Evolutionary conservation across 2,797 vertebrate species (phyloP).

Genomic region (Neoniphon sammara): DNA sequence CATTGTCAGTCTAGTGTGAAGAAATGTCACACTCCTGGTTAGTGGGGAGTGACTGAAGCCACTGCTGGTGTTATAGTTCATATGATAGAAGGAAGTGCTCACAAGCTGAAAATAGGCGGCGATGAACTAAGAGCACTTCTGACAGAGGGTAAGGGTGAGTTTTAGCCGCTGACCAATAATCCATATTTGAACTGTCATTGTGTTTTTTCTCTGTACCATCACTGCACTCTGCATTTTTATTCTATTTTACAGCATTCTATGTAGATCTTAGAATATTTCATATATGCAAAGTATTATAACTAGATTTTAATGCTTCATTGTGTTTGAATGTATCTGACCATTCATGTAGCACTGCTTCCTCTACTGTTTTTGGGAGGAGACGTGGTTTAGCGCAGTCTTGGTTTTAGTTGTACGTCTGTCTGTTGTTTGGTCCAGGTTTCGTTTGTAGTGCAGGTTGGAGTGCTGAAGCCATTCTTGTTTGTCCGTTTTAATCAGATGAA

Average conservation of each 20-base stretch:
- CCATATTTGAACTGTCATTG: background rate
- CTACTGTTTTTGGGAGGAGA: background rate
- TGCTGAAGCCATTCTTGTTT: constrained; percentile 4
- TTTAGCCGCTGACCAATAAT: constrained; percentile 25
- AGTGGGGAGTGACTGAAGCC: constrained; percentile 40
- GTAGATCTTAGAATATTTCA: background rate
- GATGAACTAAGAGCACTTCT: constrained; percentile 50
- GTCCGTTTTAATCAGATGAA: background rate
- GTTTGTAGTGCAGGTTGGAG: background rate
- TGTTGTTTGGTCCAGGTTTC: background rate
- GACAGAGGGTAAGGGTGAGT: constrained; percentile 55
- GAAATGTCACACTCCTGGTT: constrained; percentile 53
- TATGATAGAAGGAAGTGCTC: constrained; percentile 81
- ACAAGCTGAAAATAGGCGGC: constrained; percentile 76
- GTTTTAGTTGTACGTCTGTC: constrained; percentile 12
- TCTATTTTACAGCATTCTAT: background rate
- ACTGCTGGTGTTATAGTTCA: constrained; percentile 58
- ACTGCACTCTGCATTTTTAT: background rate
- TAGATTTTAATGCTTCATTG: background rate
- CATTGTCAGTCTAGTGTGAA: constrained; percentile 33
- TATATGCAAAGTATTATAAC: background rate
- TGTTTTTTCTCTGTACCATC: background rate
- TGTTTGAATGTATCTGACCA: background rate
- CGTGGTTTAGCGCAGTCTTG: background rate
- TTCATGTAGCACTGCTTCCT: background rate